Conservation (phyloP, 2,888 invertebrate species). For the Automeris io region DNA sequence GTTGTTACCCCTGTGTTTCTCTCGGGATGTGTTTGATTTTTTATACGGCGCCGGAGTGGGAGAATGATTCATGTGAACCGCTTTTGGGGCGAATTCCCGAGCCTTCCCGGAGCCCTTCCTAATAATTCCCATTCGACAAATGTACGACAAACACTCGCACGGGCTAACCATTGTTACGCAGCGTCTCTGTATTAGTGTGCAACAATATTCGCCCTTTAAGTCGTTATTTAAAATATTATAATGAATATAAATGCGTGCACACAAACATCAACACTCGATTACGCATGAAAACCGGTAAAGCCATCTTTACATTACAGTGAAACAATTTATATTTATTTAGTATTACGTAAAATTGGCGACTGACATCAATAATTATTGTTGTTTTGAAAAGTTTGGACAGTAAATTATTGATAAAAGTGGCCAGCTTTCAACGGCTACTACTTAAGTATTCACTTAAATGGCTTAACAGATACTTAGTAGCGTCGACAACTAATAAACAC, state of each 20-base stretch:
- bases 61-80: conserved; percentile 75
- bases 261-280: conserved; percentile 9
- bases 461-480: conserved; percentile 67
- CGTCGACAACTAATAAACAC: conserved; percentile 69
- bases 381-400: too few species aligned
- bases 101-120: conserved; percentile 73
- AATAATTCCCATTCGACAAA: conserved; percentile 76
- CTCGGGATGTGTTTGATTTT: conserved; percentile 75
- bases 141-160: conserved; percentile 75
- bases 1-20: conserved; percentile 77
- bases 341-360: conserved; percentile 11
- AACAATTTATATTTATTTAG: conserved; percentile 5
- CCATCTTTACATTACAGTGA: conserved; percentile 10
- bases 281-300: conserved; percentile 11
- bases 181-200: conserved; percentile 65
- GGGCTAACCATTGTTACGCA: conserved; percentile 64
- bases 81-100: conserved; percentile 77
- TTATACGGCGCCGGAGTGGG: conserved; percentile 72
- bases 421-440: conserved; percentile 29
- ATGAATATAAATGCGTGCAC: conserved; percentile 39
- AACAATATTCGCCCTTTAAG: conserved; percentile 62
- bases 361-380: conserved; percentile 5
- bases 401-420: conserved; percentile 20
- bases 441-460: conserved; percentile 56
- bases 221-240: conserved; percentile 48